phyloP scores from a whole-genome alignment of 2,888 invertebrate genomes.

The Melanostoma mellinum region DNA sequence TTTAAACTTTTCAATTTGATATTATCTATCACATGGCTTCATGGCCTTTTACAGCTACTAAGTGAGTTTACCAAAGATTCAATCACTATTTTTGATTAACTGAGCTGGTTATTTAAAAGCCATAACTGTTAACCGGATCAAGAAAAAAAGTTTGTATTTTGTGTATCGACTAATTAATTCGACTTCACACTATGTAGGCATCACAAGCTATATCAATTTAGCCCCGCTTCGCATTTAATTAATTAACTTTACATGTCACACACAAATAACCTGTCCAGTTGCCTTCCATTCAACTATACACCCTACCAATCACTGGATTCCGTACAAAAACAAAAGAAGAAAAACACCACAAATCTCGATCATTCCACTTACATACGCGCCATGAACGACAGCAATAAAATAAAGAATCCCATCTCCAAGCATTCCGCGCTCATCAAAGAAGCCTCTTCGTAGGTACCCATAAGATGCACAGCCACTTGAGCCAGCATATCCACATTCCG shows the following conservation, averaged over 20 bases:
- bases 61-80: too few relatives aligned
- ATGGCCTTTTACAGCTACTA: too few relatives aligned
- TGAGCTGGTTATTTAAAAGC: too few relatives aligned
- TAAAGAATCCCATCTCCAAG: conserved; percentile 56
- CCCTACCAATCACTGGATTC: conserved; percentile 36
- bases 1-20: too few relatives aligned
- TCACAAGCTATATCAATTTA: background rate
- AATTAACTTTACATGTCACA: conserved; percentile 71
- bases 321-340: background rate
- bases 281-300: conserved; percentile 54
- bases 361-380: conserved; percentile 48
- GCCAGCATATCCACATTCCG: conserved; percentile 61
- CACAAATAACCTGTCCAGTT: conserved; percentile 71
- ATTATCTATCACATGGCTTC: too few relatives aligned
- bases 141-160: too few relatives aligned
- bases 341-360: conserved; percentile 38
- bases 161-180: too few relatives aligned
- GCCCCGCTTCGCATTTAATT: conserved; percentile 59
- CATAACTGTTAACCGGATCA: too few relatives aligned
- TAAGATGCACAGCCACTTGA: conserved; percentile 37
- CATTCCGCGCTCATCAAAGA: conserved; percentile 47
- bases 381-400: conserved; percentile 51
- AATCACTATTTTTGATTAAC: too few relatives aligned
- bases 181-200: too few relatives aligned
- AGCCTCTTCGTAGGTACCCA: conserved; percentile 26